phyloP scores from a whole-genome alignment of 2,113 vertebrate genomes.

The Eretmodus cyanostictus region DNA sequence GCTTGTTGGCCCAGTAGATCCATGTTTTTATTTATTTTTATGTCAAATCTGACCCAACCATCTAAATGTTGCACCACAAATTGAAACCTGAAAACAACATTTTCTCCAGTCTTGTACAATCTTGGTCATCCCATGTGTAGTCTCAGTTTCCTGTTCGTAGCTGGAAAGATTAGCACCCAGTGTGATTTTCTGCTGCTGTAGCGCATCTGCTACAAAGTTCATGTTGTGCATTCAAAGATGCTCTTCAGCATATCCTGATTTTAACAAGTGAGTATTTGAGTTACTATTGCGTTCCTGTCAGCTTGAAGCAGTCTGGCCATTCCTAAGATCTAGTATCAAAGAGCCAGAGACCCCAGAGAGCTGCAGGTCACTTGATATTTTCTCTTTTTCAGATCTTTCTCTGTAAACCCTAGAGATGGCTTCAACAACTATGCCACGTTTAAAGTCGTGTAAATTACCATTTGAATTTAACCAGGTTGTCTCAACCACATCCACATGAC shows the following conservation, averaged over 20 bases:
- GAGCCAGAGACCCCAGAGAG: neutral
- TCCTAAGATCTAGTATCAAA: neutral
- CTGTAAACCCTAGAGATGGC: neutral
- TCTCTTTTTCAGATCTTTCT: neutral
- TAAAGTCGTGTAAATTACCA: neutral
- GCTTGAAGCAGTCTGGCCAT: neutral
- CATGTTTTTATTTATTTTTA: neutral
- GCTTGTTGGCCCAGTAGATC: neutral
- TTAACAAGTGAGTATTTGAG: neutral
- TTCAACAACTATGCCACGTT: neutral
- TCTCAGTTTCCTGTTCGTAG: neutral
- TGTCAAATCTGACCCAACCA: neutral
- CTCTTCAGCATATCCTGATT: neutral
- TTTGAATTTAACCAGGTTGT: neutral
- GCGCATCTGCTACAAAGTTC: neutral
- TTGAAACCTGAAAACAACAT: neutral
- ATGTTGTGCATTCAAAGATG: neutral
- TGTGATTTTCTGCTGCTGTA: neutral
- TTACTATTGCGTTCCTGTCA: neutral
- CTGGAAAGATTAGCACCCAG: neutral
- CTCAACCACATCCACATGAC: neutral
- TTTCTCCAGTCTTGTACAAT: neutral
- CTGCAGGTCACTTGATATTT: neutral
- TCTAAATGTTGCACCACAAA: neutral
- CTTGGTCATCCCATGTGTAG: neutral